Conservation (phyloP, 2,888 invertebrate species). For the Parnassius mnemosyne region DNA sequence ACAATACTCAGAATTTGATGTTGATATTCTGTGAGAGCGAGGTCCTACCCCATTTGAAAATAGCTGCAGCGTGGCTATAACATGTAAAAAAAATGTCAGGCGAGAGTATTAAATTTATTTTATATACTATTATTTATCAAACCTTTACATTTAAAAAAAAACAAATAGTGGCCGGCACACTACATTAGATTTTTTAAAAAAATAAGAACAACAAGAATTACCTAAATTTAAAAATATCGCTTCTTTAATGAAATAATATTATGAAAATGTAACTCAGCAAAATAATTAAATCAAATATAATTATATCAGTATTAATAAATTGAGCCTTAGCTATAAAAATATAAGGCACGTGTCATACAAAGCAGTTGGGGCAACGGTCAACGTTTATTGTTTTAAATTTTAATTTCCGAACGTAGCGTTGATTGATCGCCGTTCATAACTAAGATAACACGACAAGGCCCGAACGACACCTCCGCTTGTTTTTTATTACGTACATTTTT, state of each 20-base stretch:
- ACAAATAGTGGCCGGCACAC: no score
- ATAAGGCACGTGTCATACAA: slow-evolving; percentile 49
- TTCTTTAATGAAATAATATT: slow-evolving; percentile 4
- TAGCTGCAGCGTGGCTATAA: no score
- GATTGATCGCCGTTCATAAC: slow-evolving; percentile 65
- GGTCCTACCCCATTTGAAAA: no score
- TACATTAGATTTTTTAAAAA: no score
- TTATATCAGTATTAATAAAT: slow-evolving; percentile 19
- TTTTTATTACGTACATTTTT: slow-evolving; percentile 27
- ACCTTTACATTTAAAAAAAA: no score
- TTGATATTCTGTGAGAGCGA: no score
- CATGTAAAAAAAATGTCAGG: no score
- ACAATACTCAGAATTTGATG: no score
- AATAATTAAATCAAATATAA: slow-evolving; percentile 1
- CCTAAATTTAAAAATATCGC: not conserved
- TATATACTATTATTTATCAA: no score
- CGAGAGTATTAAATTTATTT: no score
- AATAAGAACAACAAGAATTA: no score
- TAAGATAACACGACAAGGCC: slow-evolving; percentile 66
- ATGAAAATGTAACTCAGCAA: not conserved
- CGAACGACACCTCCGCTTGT: slow-evolving; percentile 54
- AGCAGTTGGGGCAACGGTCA: slow-evolving; percentile 34
- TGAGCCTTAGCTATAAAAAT: slow-evolving; percentile 43
- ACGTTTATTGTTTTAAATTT: slow-evolving; percentile 60
- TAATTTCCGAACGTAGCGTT: slow-evolving; percentile 57